A percentile compares a stretch with the other conserved stretches of the same genome.
These are phyloP conservation scores for Microctonus brassicae DNA, from an alignment of 2,888 invertebrate genomes.

Conservation along the genomic window DNA sequence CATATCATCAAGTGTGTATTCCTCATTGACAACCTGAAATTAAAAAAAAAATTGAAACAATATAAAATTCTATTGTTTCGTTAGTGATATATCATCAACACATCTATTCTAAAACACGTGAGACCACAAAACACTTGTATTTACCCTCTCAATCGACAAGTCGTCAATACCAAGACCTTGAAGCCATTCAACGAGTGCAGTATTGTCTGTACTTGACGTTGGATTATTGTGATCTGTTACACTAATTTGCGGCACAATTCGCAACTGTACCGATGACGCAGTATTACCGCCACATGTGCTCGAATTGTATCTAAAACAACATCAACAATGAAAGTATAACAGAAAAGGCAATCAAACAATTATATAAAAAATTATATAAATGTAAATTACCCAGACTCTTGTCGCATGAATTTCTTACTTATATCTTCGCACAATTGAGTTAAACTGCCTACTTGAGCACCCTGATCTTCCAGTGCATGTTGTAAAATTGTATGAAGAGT, in stretches of 20 bases:
- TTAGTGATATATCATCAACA: background rate
- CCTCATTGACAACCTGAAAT: constrained; percentile 77
- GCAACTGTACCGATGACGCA: constrained; percentile 48
- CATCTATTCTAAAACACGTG: background rate
- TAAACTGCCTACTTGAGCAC: constrained; percentile 75
- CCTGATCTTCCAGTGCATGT: constrained; percentile 79
- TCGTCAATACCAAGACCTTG: constrained; percentile 78
- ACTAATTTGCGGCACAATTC: constrained; percentile 60
- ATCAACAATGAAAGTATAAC: background rate
- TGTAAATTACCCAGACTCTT: constrained; percentile 56
- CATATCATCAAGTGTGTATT: constrained; percentile 85
- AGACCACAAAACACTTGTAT: background rate
- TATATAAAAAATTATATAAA: background rate
- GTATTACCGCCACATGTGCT: constrained; percentile 44
- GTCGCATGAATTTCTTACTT: constrained; percentile 54
- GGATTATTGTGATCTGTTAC: constrained; percentile 61
- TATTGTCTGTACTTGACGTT: constrained; percentile 63
- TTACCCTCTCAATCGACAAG: constrained; percentile 75
- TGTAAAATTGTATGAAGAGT: constrained; percentile 80
- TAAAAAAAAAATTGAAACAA: constrained; percentile 30
- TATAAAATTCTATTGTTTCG: background rate
- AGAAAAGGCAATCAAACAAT: background rate
- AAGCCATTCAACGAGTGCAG: constrained; percentile 81
- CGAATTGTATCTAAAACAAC: constrained; percentile 54
- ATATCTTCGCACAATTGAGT: constrained; percentile 68